These are phyloP conservation scores for Oppia nitens DNA, from an alignment of 1,140 invertebrate genomes.

Conservation along the genomic window DNA sequence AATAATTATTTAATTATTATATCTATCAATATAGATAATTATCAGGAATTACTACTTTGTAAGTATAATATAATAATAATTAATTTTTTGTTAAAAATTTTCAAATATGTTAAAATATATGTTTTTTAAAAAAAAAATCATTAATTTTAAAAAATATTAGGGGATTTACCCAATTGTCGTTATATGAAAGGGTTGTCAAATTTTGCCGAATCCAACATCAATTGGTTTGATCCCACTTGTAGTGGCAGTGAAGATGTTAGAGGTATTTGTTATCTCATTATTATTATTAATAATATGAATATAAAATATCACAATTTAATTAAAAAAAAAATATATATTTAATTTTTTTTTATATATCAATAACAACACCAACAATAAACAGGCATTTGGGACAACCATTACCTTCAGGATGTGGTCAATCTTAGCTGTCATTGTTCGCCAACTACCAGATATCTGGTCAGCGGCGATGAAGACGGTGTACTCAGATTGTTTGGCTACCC, in stretches of 20 bases:
- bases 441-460: conserved; percentile 60
- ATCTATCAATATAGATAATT: conserved; percentile 9
- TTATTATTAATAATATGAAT: too few species aligned
- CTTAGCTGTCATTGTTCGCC: conserved; percentile 59
- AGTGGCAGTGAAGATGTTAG: conserved; percentile 16
- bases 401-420: conserved; percentile 59
- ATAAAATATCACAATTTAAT: too few species aligned
- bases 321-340: too few species aligned
- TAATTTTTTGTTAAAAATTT: too few species aligned
- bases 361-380: background rate
- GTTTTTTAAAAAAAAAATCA: background rate
- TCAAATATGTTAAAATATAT: background rate
- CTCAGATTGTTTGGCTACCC: conserved; percentile 58
- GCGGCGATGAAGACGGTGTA: conserved; percentile 78
- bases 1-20: too few species aligned
- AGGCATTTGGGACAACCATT: conserved; percentile 77
- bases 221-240: conserved; percentile 17
- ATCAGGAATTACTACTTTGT: conserved; percentile 16
- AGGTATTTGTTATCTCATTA: too few species aligned
- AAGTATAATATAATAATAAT: too few species aligned
- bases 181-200: conserved; percentile 12
- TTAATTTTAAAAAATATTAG: background rate
- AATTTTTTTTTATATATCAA: background rate
- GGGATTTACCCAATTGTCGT: conserved; percentile 17
- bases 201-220: conserved; percentile 2